Conservation (phyloP, 2,113 vertebrate genomes). For the Hemiscyllium ocellatum region DNA sequence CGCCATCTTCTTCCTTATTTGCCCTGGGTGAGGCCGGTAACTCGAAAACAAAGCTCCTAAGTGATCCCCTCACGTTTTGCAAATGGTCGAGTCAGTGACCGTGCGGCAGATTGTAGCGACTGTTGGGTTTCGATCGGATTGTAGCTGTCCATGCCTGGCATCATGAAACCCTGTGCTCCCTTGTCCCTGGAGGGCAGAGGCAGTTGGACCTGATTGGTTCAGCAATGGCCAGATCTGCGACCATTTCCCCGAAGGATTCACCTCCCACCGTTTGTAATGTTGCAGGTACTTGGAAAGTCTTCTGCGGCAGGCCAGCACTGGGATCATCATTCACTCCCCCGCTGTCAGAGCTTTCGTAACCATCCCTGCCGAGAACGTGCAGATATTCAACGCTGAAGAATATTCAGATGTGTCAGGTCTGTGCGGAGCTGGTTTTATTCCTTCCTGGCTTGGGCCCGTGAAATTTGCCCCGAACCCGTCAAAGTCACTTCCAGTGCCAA, state of each 20-base stretch:
- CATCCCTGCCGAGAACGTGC: constrained; percentile 58
- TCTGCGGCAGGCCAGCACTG: constrained; percentile 76
- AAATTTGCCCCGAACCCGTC: not conserved
- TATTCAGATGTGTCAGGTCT: constrained; percentile 72
- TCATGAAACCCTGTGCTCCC: no score
- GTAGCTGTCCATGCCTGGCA: not conserved
- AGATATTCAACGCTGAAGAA: constrained; percentile 73
- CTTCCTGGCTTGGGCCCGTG: not conserved
- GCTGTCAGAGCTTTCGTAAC: constrained; percentile 73
- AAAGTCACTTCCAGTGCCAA: no score
- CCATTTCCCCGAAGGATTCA: not conserved
- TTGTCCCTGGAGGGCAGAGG: no score
- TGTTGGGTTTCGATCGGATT: not conserved
- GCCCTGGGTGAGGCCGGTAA: no score
- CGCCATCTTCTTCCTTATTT: no score
- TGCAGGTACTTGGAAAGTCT: constrained; percentile 82
- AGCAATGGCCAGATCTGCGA: not conserved
- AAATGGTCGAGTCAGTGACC: not conserved
- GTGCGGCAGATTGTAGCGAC: not conserved
- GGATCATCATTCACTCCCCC: constrained; percentile 69
- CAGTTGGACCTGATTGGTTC: not conserved
- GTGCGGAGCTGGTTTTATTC: not conserved
- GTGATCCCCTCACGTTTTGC: no score
- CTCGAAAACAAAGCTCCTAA: no score
- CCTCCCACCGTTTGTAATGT: not conserved